A percentile compares a stretch with the other conserved stretches of the same genome.
These are phyloP conservation scores for Montipora cactus DNA, from an alignment of 64 coral and sea anemone genomes.

Conservation along the genomic window DNA sequence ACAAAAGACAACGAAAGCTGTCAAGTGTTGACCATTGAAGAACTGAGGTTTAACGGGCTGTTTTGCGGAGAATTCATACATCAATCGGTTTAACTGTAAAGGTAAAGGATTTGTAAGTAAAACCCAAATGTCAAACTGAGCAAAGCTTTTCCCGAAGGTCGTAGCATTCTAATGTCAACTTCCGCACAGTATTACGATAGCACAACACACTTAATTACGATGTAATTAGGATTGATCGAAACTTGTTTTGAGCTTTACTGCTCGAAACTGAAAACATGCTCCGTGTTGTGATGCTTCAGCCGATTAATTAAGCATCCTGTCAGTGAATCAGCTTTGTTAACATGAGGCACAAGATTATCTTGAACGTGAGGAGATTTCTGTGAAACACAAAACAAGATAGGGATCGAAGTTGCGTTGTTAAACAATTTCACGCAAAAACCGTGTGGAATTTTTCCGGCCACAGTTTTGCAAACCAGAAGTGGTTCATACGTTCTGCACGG, in stretches of 20 bases:
- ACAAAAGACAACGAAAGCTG: slow-evolving; percentile 68
- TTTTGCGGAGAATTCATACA: slow-evolving; percentile 51
- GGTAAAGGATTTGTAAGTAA: slow-evolving; percentile 13
- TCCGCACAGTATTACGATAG: background rate
- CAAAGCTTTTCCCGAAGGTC: slow-evolving; percentile 6
- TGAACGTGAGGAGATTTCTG: background rate
- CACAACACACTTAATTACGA: slow-evolving; percentile 12
- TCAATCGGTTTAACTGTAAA: slow-evolving; percentile 17
- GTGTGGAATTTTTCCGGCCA: slow-evolving; percentile 41
- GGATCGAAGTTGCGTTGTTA: background rate
- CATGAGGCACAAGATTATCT: background rate
- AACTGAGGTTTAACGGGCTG: slow-evolving; percentile 24
- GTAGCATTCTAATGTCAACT: slow-evolving; percentile 14
- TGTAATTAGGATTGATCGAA: background rate
- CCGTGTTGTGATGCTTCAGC: slow-evolving; percentile 3
- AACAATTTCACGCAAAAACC: slow-evolving; percentile 27
- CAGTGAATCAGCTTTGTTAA: slow-evolving; percentile 6
- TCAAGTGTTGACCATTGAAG: slow-evolving; percentile 59
- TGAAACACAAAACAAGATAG: background rate
- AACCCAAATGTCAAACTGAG: background rate
- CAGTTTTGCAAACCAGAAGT: slow-evolving; percentile 20
- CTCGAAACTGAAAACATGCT: slow-evolving; percentile 51
- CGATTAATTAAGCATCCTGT: background rate
- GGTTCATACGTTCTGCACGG: background rate
- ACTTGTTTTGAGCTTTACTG: background rate